A percentile compares a stretch with the other conserved stretches of the same genome.
phyloP scores from a whole-genome alignment of 2,888 invertebrate genomes.

The Mythimna lalbum region DNA sequence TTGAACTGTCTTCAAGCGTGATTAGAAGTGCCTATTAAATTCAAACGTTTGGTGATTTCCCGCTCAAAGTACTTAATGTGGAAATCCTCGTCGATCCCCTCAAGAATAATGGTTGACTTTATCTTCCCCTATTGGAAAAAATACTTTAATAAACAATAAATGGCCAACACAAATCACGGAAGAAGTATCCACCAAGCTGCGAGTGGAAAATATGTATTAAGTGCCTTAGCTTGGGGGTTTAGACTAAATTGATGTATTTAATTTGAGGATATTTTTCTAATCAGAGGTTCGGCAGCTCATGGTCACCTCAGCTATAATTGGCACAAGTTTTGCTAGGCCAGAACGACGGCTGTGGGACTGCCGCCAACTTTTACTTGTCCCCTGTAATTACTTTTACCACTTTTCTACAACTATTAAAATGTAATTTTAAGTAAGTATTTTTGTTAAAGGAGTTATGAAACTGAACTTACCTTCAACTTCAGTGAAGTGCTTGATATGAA shows the following conservation, averaged over 20 bases:
- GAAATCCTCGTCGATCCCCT: constrained; percentile 59
- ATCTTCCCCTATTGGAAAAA: constrained; percentile 55
- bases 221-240: background rate
- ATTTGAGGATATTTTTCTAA: constrained; percentile 23
- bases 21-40: constrained; percentile 79
- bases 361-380: constrained; percentile 86
- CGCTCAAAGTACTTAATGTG: constrained; percentile 62
- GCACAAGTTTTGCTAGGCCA: constrained; percentile 82
- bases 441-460: constrained; percentile 23
- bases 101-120: constrained; percentile 58
- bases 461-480: constrained; percentile 20
- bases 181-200: constrained; percentile 42
- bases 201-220: constrained; percentile 24
- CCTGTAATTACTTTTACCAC: constrained; percentile 86
- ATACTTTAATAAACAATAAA: constrained; percentile 63
- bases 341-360: constrained; percentile 80
- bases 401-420: constrained; percentile 69
- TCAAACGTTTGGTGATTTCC: constrained; percentile 66
- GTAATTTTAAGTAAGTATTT: constrained; percentile 53
- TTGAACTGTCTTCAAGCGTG: constrained; percentile 76
- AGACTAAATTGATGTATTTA: background rate
- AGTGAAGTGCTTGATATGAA: constrained; percentile 13
- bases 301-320: constrained; percentile 82
- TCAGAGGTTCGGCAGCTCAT: constrained; percentile 49
- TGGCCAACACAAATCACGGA: constrained; percentile 42